Evolutionary conservation across 1,140 invertebrate species (phyloP).

Genomic region (Orchestia grillus): DNA sequence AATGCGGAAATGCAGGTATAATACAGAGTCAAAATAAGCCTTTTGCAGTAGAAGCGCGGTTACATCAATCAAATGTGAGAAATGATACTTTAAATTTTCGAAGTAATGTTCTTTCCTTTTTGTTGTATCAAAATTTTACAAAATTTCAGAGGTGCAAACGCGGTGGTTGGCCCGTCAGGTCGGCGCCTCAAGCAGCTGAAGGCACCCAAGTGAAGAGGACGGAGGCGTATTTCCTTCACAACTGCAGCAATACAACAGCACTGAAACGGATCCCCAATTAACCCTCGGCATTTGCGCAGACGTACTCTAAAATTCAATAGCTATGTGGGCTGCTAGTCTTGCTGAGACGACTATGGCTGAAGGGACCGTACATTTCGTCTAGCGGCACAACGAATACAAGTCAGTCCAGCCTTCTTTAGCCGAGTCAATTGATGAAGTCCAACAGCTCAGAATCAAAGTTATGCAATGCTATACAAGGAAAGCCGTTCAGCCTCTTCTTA

Average conservation of each 20-base stretch:
- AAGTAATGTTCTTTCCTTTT: neutral
- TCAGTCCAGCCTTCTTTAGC: too few species aligned
- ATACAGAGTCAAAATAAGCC: neutral
- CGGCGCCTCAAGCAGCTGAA: neutral
- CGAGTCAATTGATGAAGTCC: too few species aligned
- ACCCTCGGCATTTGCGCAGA: neutral
- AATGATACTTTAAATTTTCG: neutral
- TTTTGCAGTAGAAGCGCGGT: neutral
- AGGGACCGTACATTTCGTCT: neutral
- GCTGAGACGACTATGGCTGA: neutral
- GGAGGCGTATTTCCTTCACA: neutral
- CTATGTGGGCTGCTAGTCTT: neutral
- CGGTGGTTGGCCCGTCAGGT: neutral
- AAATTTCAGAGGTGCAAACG: neutral
- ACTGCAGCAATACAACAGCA: neutral
- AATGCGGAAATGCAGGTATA: neutral
- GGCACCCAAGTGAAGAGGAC: neutral
- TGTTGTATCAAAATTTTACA: neutral
- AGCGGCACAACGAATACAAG: neutral
- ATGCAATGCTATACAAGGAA: too few species aligned
- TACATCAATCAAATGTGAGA: neutral
- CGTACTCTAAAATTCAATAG: neutral
- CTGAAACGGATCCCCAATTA: neutral
- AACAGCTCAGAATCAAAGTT: too few species aligned
- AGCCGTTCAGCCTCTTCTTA: too few species aligned